Evolutionary conservation across 92 coral and sea anemone species (phyloP), one percentile per base, ranked within the genome.

Genomic region (Umimayanthus chanpuru): DNA sequence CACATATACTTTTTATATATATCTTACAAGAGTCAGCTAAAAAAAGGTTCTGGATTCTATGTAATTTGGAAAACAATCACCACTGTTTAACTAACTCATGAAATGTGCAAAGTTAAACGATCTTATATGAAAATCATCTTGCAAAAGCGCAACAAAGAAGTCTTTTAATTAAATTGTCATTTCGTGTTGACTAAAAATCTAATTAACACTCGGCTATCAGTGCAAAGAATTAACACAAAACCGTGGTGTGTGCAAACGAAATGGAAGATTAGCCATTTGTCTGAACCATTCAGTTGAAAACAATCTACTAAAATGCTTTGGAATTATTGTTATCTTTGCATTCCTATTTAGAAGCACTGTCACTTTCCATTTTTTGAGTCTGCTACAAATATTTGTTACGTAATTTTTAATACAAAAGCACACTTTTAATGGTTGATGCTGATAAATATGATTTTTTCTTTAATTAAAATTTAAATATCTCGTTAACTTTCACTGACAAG

Each of bases 131-230:
- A 61, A 61, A 61, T 61, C 2, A 61, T 61, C 68, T 16, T 61
- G 4, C 68, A 61, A 61, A 21, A 56, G 55, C 70, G 84, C 56
- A 56, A 18, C 49, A 80, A 56, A 80, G 11, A 49, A 79, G 71
- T 80, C 32, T 30, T 80, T 80, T 80, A 30, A 80, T 80, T 80
- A 80, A 80, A 80, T 8, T 80, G 71, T 80, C 70, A 56, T 80
- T 80, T 80, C 58, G 14, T 80, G 68, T 80, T 80, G 44, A 80
- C 64, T 72, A 10, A 30, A 80, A 80, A 29, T 79, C 38, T 80
- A 72, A 56, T 80, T 80, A 80, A 30, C 81, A 58, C 58, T 30
- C 40, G n/a, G 47, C 49, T 29, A 32, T 80, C 43, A 7, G 26
- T 55, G 41, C 16, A 53, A 80, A 80, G 28, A 55, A 43, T 20